Percentiles rank a stretch among this genome's conserved stretches.
phyloP scores from a whole-genome alignment of 1,140 invertebrate species.

The Hestina assimilis region DNA sequence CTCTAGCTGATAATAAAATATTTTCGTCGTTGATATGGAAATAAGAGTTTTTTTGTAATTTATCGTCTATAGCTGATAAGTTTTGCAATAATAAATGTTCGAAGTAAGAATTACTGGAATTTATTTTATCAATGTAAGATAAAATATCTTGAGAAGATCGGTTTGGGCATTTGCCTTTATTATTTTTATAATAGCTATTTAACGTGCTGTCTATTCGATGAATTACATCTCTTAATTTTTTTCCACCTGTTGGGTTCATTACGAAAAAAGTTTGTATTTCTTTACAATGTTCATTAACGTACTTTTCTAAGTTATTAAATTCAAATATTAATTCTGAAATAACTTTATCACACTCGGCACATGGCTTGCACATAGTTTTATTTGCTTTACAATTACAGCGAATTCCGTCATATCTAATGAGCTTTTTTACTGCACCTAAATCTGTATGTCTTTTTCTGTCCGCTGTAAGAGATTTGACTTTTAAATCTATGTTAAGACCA shows the following conservation, averaged over 20 bases:
- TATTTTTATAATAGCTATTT: constrained; percentile 55
- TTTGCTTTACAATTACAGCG: constrained; percentile 51
- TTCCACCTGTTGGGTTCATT: constrained; percentile 59
- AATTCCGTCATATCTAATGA: constrained; percentile 47
- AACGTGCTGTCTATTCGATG: constrained; percentile 49
- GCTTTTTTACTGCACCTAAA: constrained; percentile 46
- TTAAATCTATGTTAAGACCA: neutral
- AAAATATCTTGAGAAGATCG: constrained; percentile 46
- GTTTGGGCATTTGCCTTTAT: constrained; percentile 54
- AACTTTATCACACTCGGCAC: constrained; percentile 53
- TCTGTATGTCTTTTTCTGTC: constrained; percentile 31
- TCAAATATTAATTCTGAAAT: constrained; percentile 58
- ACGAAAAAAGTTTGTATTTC: constrained; percentile 67
- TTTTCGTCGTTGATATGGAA: constrained; percentile 26
- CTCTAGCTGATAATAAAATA: constrained; percentile 21
- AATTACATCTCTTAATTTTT: constrained; percentile 53
- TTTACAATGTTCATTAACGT: constrained; percentile 61
- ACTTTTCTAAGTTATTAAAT: constrained; percentile 56
- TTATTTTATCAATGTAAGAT: constrained; percentile 43
- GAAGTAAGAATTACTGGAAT: constrained; percentile 1
- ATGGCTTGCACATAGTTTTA: constrained; percentile 49
- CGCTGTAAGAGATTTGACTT: neutral
- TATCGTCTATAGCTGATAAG: constrained; percentile 30
- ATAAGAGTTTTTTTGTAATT: constrained; percentile 32
- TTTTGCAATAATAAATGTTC: constrained; percentile 26